Evolutionary conservation across 2,797 vertebrate species (phyloP), one percentile per base, ranked within the genome.

Genomic region (Acipenser oxyrinchus): DNA sequence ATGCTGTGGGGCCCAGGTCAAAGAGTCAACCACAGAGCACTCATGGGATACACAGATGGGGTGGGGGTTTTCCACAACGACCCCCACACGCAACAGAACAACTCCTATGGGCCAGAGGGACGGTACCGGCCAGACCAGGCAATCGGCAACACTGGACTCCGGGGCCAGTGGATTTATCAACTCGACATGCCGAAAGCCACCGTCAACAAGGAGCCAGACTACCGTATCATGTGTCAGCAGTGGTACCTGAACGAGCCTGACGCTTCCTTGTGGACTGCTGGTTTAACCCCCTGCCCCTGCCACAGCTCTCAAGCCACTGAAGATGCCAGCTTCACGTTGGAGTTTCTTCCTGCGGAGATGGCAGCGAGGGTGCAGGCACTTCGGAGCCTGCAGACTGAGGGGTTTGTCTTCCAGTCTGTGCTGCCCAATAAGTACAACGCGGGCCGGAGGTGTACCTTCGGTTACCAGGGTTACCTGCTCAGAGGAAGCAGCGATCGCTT

Each of bases 1-100:
- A 92, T 93, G 91, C 72, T 6, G 8, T 93, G 91, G 91, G 81
- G 86, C 68, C 84, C 84, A 0, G 89, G 86, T 50, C 87, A 89
- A 78, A 84, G 89, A 69, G 70, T 75, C 13, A 10, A 84, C 67
- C 84, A 90, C 13, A 63, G 84, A 0, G 88, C 89, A 59, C 64
- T 92, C 10, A 89, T 88, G 0, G 91, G 91, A 68, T 93, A 88
- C 79, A 88, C 88, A 2, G 77, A 91, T 61, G 90, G 90, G 60
- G 80, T 65, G 37, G 66, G 49, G 9, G 68, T 60, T 51, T 81
- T 83, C 64, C 71, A 85, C 72, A 86, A 71, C 51, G 88, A 93
- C 70, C 75, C 72, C 64, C 81, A 84, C 8, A 57, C 71, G 5
- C 83, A 84, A 6, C 66, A 82, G 6, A 78, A 76, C 37, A 87